These are phyloP conservation scores for Pollimyrus isidori DNA, from an alignment of 2,113 vertebrate genomes.

Conservation along the genomic window DNA sequence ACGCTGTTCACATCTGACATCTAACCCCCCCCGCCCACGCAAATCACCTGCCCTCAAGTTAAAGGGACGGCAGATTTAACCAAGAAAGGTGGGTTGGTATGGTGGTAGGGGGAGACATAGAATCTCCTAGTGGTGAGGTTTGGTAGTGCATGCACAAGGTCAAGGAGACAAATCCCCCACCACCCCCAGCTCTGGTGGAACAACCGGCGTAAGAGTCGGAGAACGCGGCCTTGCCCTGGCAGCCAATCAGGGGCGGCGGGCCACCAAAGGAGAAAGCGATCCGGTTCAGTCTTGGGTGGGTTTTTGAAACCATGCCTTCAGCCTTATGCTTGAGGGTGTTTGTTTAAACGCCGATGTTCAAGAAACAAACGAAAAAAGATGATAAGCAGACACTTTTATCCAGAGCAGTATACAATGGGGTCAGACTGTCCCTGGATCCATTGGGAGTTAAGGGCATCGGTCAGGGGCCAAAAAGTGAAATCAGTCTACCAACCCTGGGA, in stretches of 20 bases:
- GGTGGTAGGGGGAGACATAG: background rate
- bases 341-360: background rate
- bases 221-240: background rate
- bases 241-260: background rate
- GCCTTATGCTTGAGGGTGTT: background rate
- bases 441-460: background rate
- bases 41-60: background rate
- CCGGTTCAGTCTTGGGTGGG: background rate
- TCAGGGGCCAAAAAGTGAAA: background rate
- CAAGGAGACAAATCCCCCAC: constrained; percentile 4
- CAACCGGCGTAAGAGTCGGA: constrained; percentile 5
- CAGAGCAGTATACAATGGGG: background rate
- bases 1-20: background rate
- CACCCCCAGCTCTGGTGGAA: background rate
- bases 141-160: background rate
- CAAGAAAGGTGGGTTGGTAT: background rate
- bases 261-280: background rate
- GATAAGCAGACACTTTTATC: background rate
- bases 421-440: background rate
- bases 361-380: background rate
- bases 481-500: background rate
- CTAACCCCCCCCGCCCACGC: background rate
- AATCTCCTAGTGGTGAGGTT: background rate
- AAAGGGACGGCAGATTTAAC: background rate
- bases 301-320: background rate